These are phyloP conservation scores for Corvus moneduloides DNA, from an alignment of 2,113 vertebrate genomes.

Conservation along the genomic window DNA sequence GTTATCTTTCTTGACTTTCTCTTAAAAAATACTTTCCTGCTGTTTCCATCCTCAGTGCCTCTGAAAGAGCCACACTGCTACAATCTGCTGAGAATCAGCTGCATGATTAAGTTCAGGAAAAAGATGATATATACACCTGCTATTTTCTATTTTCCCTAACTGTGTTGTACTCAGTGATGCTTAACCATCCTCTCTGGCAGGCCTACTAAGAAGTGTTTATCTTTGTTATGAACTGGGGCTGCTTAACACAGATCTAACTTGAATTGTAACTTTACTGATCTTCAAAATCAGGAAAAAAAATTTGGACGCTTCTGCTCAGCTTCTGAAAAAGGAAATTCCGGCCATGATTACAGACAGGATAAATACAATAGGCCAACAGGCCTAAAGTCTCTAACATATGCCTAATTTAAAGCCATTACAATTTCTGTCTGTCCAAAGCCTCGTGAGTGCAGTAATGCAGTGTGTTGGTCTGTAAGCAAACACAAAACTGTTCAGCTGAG, in stretches of 20 bases:
- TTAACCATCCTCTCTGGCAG: not conserved
- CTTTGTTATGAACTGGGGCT: not conserved
- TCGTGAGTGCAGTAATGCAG: not conserved
- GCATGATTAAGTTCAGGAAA: not conserved
- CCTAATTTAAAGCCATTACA: not conserved
- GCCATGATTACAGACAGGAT: not conserved
- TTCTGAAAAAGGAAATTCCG: not conserved
- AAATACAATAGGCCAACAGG: not conserved
- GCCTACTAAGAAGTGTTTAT: not conserved
- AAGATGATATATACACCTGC: not conserved
- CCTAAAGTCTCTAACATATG: not conserved
- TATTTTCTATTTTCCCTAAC: not conserved
- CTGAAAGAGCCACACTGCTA: conserved; percentile 20
- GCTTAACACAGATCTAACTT: not conserved
- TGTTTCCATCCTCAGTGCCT: not conserved
- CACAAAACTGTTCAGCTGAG: not conserved
- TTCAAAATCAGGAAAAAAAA: not conserved
- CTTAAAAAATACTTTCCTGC: conserved; percentile 25
- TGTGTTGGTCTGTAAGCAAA: not conserved
- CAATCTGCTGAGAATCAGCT: conserved; percentile 21
- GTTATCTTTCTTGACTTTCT: conserved; percentile 36
- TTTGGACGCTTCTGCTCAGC: not conserved
- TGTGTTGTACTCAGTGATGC: not conserved
- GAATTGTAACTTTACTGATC: not conserved
- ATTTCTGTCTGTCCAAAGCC: not conserved